Evolutionary conservation across 2,888 invertebrate genomes (phyloP).

Genomic region (Halictus ligatus): DNA sequence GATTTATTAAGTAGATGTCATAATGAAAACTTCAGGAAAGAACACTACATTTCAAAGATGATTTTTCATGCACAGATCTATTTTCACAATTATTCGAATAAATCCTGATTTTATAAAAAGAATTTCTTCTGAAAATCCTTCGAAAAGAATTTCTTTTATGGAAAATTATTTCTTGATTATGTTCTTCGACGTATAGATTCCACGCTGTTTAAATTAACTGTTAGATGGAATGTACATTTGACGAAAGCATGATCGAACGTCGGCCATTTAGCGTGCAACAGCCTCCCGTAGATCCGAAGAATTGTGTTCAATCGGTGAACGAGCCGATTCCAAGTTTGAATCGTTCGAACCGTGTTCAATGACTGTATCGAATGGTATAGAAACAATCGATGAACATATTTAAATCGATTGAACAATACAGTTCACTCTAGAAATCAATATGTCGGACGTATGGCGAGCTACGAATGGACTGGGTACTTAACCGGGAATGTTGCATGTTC

Average conservation of each 20-base stretch:
- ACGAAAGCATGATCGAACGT: background rate
- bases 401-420: background rate
- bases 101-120: too few relatives aligned
- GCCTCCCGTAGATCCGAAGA: background rate
- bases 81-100: too few relatives aligned
- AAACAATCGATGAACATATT: slow-evolving; percentile 25
- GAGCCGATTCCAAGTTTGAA: background rate
- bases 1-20: too few relatives aligned
- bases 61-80: too few relatives aligned
- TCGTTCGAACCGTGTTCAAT: slow-evolving; percentile 4
- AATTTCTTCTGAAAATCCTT: too few relatives aligned
- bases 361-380: slow-evolving; percentile 20
- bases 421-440: slow-evolving; percentile 42
- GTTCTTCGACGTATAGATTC: too few relatives aligned
- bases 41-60: too few relatives aligned
- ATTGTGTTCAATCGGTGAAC: background rate
- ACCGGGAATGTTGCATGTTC: slow-evolving; percentile 76
- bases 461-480: slow-evolving; percentile 69
- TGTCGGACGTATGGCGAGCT: slow-evolving; percentile 51
- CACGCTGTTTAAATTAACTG: too few relatives aligned
- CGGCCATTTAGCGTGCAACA: background rate
- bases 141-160: too few relatives aligned
- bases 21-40: too few relatives aligned
- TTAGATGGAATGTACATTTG: too few relatives aligned
- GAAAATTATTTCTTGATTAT: too few relatives aligned